Conservation (phyloP, 2,797 vertebrate genomes). For the Melanotaenia boesemani region DNA sequence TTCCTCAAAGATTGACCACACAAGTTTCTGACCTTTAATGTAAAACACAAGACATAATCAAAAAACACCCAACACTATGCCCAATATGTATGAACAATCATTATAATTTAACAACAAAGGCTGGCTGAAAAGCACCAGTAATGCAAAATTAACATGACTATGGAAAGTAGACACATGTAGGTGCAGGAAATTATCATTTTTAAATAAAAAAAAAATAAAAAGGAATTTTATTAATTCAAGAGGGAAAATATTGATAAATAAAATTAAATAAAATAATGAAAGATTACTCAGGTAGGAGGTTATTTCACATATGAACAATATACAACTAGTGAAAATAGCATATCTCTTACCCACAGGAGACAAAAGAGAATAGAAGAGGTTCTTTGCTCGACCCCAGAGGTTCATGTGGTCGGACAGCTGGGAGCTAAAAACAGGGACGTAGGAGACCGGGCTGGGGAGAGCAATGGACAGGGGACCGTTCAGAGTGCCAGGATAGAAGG, state of each 20-base stretch:
- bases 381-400: conserved; percentile 75
- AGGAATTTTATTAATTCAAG: too few species aligned
- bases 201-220: too few species aligned
- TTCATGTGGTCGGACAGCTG: conserved; percentile 72
- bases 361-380: conserved; percentile 65
- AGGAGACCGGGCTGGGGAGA: conserved; percentile 62
- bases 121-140: too few species aligned
- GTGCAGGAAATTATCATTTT: too few species aligned
- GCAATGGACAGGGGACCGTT: conserved; percentile 50
- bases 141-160: too few species aligned
- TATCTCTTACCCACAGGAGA: conserved; percentile 41
- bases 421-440: conserved; percentile 61
- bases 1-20: conserved; percentile 60
- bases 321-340: not conserved
- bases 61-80: not conserved
- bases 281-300: not conserved
- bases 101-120: too few species aligned
- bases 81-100: too few species aligned
- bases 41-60: conserved; percentile 4
- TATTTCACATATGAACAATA: not conserved
- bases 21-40: conserved; percentile 45
- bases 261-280: not conserved
- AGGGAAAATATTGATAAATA: too few species aligned
- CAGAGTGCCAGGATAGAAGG: conserved; percentile 57
- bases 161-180: too few species aligned